A percentile compares a stretch with the other conserved stretches of the same genome.
These are phyloP conservation scores for Aricia agestis DNA, from an alignment of 1,140 invertebrate species.

Conservation along the genomic window DNA sequence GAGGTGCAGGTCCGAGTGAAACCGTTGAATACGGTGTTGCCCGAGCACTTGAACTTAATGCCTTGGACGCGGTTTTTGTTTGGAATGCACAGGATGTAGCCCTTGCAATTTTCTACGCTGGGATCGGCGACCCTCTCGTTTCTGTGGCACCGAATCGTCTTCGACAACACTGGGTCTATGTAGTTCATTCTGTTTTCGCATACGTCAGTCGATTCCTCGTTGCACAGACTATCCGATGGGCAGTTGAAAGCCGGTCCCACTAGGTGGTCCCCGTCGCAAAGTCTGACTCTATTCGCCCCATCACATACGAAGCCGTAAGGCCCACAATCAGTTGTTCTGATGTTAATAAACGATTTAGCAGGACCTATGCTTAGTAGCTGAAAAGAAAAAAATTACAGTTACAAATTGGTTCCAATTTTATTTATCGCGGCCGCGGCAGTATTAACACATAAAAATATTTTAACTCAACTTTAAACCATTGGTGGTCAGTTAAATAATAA, in stretches of 20 bases:
- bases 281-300: slow-evolving; percentile 42
- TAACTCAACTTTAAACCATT: too few species aligned
- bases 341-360: slow-evolving; percentile 26
- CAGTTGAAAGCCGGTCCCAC: slow-evolving; percentile 57
- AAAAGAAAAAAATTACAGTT: slow-evolving; percentile 18
- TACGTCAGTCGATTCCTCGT: slow-evolving; percentile 57
- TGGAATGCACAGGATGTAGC: slow-evolving; percentile 65
- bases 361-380: slow-evolving; percentile 27
- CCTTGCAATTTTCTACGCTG: slow-evolving; percentile 59
- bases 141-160: slow-evolving; percentile 47
- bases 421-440: too few species aligned
- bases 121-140: slow-evolving; percentile 61
- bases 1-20: slow-evolving; percentile 55
- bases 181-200: slow-evolving; percentile 55
- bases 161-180: slow-evolving; percentile 45
- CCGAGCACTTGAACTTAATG: slow-evolving; percentile 64
- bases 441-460: too few species aligned
- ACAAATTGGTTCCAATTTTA: too few species aligned
- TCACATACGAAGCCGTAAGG: slow-evolving; percentile 62
- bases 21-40: slow-evolving; percentile 64
- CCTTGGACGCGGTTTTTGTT: slow-evolving; percentile 64
- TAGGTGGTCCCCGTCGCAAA: slow-evolving; percentile 53
- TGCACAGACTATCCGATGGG: slow-evolving; percentile 55
- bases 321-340: slow-evolving; percentile 47
- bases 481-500: too few species aligned